Base-by-base conservation (phyloP, 2,888 invertebrate species). In the Hedychridium roseum region DNA sequence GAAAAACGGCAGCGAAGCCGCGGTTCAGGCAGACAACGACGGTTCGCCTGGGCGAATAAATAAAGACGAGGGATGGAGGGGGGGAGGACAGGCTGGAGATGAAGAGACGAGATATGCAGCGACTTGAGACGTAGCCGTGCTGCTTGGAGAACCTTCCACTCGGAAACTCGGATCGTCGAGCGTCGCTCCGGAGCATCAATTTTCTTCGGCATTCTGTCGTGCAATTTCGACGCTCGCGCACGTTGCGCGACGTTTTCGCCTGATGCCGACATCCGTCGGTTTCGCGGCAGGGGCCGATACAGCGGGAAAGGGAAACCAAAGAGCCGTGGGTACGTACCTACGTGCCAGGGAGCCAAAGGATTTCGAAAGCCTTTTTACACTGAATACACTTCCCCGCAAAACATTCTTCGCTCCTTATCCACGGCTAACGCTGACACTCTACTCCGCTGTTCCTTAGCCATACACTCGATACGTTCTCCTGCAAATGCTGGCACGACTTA, bases 181-280 rank as follows among this genome's bases (percentile, higher is more conserved):
- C n/a, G 43, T 57, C 54, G 52, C 45, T 50, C 47, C 43, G 46
- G 42, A 42, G 50, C 60, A 63, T 63, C 62, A 62, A 63, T 63
- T 63, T 63, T 51, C 54, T 57, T 49, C 32, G 57, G 43, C 49
- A n/a, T 5, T 36, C n/a, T 46, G 15, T 46, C 59, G 50, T 43
- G 51, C 45, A 55, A 53, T 46, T 58, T 37, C 60, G 62, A 57
- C 56, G 57, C 50, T 27, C 52, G 43, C 50, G 40, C 50, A 39
- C n/a, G n/a, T n/a, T n/a, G n/a, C n/a, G 43, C 50, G 48, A 50
- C 51, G 42, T 63, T 63, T 60, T 57, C 55, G 50, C 35, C 48
- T 52, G 41, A n/a, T 45, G 48, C 37, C 50, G 48, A 45, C 18
- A 39, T 27, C 15, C 16, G 9, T 7, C 12, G 12, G 5, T 16